phyloP scores from a whole-genome alignment of 2,113 vertebrate genomes.

The Crotophaga sulcirostris region DNA sequence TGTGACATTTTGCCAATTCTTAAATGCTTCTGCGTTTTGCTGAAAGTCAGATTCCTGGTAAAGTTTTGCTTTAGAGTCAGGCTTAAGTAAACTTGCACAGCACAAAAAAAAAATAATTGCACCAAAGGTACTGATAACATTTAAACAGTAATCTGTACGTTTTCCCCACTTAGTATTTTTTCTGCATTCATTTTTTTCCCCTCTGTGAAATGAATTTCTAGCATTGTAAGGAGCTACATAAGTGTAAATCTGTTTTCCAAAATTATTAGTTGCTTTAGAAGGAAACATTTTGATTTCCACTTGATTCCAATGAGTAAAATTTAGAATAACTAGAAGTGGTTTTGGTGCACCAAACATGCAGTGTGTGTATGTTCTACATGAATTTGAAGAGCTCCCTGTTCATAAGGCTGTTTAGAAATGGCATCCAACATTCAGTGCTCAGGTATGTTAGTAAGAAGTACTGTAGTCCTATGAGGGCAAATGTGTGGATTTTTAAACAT shows the following conservation, averaged over 20 bases:
- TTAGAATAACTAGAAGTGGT: slow-evolving; percentile 22
- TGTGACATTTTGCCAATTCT: slow-evolving; percentile 76
- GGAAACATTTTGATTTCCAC: slow-evolving; percentile 48
- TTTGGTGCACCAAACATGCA: slow-evolving; percentile 67
- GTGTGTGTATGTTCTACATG: slow-evolving; percentile 54
- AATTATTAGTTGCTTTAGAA: slow-evolving; percentile 48
- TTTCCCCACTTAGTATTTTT: neutral
- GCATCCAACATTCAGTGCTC: slow-evolving; percentile 87
- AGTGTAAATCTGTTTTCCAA: slow-evolving; percentile 51
- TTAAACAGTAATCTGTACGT: slow-evolving; percentile 25
- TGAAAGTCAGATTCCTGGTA: slow-evolving; percentile 63
- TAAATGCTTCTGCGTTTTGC: slow-evolving; percentile 67
- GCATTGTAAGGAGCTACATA: slow-evolving; percentile 38
- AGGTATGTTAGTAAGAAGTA: slow-evolving; percentile 99
- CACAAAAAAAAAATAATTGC: slow-evolving; percentile 39
- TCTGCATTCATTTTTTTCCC: slow-evolving; percentile 46
- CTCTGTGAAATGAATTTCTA: slow-evolving; percentile 47
- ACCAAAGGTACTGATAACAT: slow-evolving; percentile 65
- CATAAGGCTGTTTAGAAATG: slow-evolving; percentile 65
- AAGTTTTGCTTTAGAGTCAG: slow-evolving; percentile 58
- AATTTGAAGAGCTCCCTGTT: slow-evolving; percentile 58
- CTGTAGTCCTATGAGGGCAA: slow-evolving; percentile 93
- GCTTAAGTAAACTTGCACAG: slow-evolving; percentile 69
- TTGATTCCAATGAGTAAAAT: slow-evolving; percentile 44
- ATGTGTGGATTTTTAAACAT: slow-evolving; percentile 90